Percentiles rank a stretch among this genome's conserved stretches.
Conservation (phyloP, 2,888 invertebrate genomes). For the Heliconius cydno region DNA sequence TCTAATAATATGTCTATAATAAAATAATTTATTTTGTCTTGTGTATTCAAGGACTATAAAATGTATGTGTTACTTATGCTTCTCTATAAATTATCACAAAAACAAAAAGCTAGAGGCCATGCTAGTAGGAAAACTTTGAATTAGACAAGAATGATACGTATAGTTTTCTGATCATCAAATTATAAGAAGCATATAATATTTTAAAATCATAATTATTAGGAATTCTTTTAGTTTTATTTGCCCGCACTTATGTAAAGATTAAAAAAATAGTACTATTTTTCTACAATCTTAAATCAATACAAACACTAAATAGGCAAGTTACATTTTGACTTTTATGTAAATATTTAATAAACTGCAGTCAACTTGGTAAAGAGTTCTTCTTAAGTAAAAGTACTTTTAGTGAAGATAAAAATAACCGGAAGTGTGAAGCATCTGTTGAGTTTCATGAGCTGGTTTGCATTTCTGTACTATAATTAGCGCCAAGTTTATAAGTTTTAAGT, state of each 20-base stretch:
- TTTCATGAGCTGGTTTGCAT: slow-evolving; percentile 45
- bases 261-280: neutral
- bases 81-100: neutral
- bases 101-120: neutral
- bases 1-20: neutral
- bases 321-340: neutral
- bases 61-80: neutral
- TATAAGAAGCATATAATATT: neutral
- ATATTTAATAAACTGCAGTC: slow-evolving; percentile 7
- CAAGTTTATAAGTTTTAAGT: slow-evolving; percentile 32
- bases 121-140: neutral
- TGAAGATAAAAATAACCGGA: slow-evolving; percentile 55
- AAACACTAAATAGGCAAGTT: neutral
- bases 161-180: neutral
- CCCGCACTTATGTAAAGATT: neutral
- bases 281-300: neutral
- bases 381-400: slow-evolving; percentile 37
- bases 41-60: neutral
- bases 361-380: slow-evolving; percentile 22
- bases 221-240: neutral
- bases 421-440: slow-evolving; percentile 53
- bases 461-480: slow-evolving; percentile 45
- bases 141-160: neutral
- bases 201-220: neutral
- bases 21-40: neutral